A percentile compares a stretch with the other conserved stretches of the same genome.
Conservation (phyloP, 2,113 vertebrate genomes). For the Coryphaenoides rupestris region DNA sequence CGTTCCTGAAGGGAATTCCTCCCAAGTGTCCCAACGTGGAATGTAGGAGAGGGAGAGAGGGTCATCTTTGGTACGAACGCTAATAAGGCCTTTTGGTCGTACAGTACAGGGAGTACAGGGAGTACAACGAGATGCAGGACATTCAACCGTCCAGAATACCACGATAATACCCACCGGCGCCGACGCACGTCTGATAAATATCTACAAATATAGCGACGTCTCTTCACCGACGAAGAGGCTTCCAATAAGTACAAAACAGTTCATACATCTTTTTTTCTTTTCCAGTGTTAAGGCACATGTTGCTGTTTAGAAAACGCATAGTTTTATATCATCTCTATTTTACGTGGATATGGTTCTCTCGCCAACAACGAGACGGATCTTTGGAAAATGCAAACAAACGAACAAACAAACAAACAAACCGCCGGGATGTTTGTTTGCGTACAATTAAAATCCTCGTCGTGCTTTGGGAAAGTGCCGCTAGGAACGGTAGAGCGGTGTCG, state of each 20-base stretch:
- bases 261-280: slow-evolving; percentile 29
- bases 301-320: slow-evolving; percentile 40
- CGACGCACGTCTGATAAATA: slow-evolving; percentile 31
- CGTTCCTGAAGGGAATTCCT: slow-evolving; percentile 22
- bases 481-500: no score
- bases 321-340: slow-evolving; percentile 45
- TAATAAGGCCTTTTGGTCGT: slow-evolving; percentile 22
- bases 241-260: no score
- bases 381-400: slow-evolving; percentile 8
- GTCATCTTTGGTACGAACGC: slow-evolving; percentile 17
- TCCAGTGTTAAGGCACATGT: slow-evolving; percentile 76
- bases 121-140: neutral
- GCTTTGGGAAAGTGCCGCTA: slow-evolving; percentile 9
- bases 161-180: slow-evolving; percentile 4
- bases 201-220: neutral
- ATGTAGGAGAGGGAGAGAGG: slow-evolving; percentile 36
- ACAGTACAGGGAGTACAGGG: no score
- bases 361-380: slow-evolving; percentile 36
- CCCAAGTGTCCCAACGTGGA: no score
- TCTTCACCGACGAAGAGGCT: no score
- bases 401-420: neutral
- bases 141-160: neutral
- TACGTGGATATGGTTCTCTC: slow-evolving; percentile 29
- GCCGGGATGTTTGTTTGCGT: neutral
- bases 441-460: neutral